Percentiles rank a stretch among this genome's conserved stretches.
These are phyloP conservation scores for Melolontha melolontha DNA, from an alignment of 2,888 invertebrate genomes.

Conservation along the genomic window DNA sequence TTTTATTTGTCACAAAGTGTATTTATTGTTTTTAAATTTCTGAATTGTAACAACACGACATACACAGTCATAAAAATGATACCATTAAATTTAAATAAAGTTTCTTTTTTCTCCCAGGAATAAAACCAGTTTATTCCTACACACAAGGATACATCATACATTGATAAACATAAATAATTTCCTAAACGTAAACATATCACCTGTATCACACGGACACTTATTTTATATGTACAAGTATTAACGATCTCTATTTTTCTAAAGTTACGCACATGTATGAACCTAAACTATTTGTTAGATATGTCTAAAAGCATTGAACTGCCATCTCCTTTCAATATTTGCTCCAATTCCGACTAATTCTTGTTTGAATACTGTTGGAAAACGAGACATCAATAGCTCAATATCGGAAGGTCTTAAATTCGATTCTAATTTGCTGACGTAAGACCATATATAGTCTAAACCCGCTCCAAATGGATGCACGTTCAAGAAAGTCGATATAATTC, in stretches of 20 bases:
- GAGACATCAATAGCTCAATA: constrained; percentile 81
- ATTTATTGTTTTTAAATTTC: too few relatives aligned
- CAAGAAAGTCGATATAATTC: constrained; percentile 89
- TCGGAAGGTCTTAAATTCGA: constrained; percentile 78
- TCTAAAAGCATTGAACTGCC: constrained; percentile 84
- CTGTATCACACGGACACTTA: constrained; percentile 24
- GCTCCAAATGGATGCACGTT: constrained; percentile 95
- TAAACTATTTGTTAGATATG: constrained; percentile 29
- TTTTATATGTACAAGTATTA: constrained; percentile 19
- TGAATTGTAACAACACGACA: too few relatives aligned
- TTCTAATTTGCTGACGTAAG: constrained; percentile 87
- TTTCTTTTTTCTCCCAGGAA: background rate
- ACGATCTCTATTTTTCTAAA: constrained; percentile 3
- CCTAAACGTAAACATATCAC: constrained; percentile 6
- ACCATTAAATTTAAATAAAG: too few relatives aligned
- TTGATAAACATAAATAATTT: background rate
- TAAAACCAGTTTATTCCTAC: constrained; percentile 25
- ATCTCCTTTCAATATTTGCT: constrained; percentile 86
- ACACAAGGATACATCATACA: background rate
- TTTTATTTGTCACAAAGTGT: too few relatives aligned
- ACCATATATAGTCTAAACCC: constrained; percentile 89
- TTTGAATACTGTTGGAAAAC: constrained; percentile 84
- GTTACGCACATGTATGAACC: background rate
- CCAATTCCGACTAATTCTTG: constrained; percentile 85
- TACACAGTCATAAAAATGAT: too few relatives aligned